phyloP scores from a whole-genome alignment of 2,113 vertebrate species.

The Cavia porcellus region DNA sequence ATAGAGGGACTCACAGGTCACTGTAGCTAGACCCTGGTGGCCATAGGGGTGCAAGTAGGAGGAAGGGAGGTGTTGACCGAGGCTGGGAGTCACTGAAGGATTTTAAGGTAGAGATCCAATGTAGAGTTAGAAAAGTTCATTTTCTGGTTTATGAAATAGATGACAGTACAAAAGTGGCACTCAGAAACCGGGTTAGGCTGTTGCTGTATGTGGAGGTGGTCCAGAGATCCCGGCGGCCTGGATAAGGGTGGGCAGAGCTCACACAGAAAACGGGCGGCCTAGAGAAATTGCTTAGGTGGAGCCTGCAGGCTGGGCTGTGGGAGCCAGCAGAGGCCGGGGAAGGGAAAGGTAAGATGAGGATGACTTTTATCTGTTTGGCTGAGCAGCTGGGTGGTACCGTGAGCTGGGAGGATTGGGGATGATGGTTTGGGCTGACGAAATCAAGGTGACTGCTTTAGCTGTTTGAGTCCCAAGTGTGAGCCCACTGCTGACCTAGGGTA shows the following conservation, averaged over 20 bases:
- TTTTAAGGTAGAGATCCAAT: constrained; percentile 45
- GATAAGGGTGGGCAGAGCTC: background rate
- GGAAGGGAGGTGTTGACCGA: background rate
- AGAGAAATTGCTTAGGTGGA: background rate
- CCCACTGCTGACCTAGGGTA: background rate
- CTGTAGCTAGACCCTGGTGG: background rate
- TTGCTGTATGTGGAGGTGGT: background rate
- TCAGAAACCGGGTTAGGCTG: background rate
- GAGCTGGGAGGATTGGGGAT: background rate
- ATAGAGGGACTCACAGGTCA: background rate
- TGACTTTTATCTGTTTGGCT: background rate
- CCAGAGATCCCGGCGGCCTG: background rate
- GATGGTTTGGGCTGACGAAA: background rate
- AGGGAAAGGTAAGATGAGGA: background rate
- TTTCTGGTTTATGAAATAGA: constrained; percentile 35
- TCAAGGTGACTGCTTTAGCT: background rate
- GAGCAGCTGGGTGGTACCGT: background rate
- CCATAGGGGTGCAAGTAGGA: background rate
- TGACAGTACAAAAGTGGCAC: background rate
- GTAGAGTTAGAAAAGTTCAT: background rate
- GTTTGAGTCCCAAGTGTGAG: background rate
- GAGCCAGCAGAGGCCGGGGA: background rate
- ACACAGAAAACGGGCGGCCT: background rate
- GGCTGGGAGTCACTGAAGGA: constrained; percentile 22
- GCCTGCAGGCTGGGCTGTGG: background rate